These are phyloP conservation scores for Pharmacophagus antenor DNA, from an alignment of 2,888 invertebrate genomes.

Conservation along the genomic window DNA sequence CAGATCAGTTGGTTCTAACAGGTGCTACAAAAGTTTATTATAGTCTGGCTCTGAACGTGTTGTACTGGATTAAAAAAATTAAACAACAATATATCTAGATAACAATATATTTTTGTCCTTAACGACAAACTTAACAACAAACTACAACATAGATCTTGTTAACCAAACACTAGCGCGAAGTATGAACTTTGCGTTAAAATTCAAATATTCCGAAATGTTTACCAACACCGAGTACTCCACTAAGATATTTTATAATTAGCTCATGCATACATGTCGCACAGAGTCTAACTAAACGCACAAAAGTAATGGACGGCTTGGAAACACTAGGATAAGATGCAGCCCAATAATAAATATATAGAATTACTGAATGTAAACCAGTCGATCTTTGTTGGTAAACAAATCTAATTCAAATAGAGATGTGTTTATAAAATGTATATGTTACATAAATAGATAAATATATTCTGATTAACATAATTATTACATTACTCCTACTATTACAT, in stretches of 20 bases:
- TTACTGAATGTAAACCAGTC: conserved; percentile 35
- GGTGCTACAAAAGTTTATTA: too few species aligned
- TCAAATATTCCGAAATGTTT: conserved; percentile 48
- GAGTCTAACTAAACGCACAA: conserved; percentile 54
- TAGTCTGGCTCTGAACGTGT: too few species aligned
- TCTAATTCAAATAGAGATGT: conserved; percentile 38
- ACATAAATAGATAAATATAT: conserved; percentile 29
- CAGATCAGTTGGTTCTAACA: too few species aligned
- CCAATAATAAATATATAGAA: conserved; percentile 33
- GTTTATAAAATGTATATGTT: conserved; percentile 30
- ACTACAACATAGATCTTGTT: conserved; percentile 77
- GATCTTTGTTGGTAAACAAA: conserved; percentile 51
- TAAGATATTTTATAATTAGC: conserved; percentile 42
- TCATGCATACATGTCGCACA: conserved; percentile 34
- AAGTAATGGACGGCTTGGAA: conserved; percentile 73
- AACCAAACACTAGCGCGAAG: conserved; percentile 65
- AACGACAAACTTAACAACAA: conserved; percentile 81
- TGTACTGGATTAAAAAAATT: conserved; percentile 40
- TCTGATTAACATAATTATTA: conserved; percentile 57
- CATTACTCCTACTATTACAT: conserved; percentile 54
- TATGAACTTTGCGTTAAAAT: conserved; percentile 34
- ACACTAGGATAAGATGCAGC: conserved; percentile 38
- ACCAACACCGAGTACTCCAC: conserved; percentile 50
- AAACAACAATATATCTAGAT: conserved; percentile 68
- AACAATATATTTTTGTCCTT: conserved; percentile 81